Evolutionary conservation across 2,797 vertebrate species (phyloP).

Genomic region (Apogon hyalosoma): DNA sequence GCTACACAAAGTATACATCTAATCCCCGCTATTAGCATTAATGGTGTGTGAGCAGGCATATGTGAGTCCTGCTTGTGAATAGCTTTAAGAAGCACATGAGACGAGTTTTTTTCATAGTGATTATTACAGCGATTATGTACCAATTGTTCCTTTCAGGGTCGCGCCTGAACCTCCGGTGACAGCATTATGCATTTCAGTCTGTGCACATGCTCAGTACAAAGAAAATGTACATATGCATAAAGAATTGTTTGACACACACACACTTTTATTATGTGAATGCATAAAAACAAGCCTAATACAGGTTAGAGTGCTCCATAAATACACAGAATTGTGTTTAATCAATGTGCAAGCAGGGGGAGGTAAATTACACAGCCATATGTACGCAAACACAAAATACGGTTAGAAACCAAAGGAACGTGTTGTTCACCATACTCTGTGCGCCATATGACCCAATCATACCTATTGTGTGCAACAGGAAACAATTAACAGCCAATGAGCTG

Average conservation of each 20-base stretch:
- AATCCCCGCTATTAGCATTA: constrained; percentile 75
- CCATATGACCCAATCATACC: constrained; percentile 72
- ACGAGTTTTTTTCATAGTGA: constrained; percentile 59
- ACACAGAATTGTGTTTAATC: constrained; percentile 32
- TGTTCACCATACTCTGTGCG: constrained; percentile 53
- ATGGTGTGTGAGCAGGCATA: constrained; percentile 51
- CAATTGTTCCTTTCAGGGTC: constrained; percentile 69
- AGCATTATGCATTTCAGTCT: constrained; percentile 51
- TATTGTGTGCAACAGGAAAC: constrained; percentile 80
- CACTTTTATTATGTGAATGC: background rate
- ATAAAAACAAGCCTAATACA: constrained; percentile 11
- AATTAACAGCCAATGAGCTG: constrained; percentile 81
- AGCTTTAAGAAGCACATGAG: constrained; percentile 49
- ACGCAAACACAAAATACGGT: constrained; percentile 36
- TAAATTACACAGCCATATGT: constrained; percentile 25
- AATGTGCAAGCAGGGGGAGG: constrained; percentile 11
- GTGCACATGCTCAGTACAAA: constrained; percentile 45
- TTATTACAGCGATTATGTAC: constrained; percentile 71
- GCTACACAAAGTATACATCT: constrained; percentile 77
- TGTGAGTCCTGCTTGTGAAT: constrained; percentile 53
- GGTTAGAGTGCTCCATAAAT: constrained; percentile 9
- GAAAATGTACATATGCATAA: constrained; percentile 36
- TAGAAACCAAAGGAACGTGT: constrained; percentile 40
- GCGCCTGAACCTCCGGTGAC: constrained; percentile 37
- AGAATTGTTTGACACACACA: constrained; percentile 22